Conservation (phyloP, 2,113 vertebrate species). For the Microcebus ravelobensis region DNA sequence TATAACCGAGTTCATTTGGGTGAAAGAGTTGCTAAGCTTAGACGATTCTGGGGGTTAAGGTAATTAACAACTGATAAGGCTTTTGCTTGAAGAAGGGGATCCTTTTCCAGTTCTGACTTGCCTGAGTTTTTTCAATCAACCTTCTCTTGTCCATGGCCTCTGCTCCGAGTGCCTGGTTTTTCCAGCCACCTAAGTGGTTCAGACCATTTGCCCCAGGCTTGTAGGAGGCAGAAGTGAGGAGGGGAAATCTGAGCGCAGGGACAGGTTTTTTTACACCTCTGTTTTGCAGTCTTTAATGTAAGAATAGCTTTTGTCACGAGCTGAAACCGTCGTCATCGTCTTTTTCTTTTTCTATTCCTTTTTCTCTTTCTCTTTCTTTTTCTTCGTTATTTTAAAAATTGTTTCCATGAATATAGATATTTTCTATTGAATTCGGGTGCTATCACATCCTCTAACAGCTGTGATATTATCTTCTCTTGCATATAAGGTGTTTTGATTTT, state of each 20-base stretch:
- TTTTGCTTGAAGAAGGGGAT: neutral
- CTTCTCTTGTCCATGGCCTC: slow-evolving; percentile 41
- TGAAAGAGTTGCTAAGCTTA: slow-evolving; percentile 59
- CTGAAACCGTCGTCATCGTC: neutral
- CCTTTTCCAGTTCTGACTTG: slow-evolving; percentile 42
- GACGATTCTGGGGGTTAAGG: slow-evolving; percentile 25
- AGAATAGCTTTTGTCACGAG: slow-evolving; percentile 19
- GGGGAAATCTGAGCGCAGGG: neutral
- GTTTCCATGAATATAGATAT: slow-evolving; percentile 43
- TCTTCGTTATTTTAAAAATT: neutral
- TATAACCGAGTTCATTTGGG: neutral
- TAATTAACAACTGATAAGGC: slow-evolving; percentile 56
- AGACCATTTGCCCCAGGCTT: neutral
- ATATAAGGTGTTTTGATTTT: slow-evolving; percentile 40
- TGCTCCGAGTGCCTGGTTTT: neutral
- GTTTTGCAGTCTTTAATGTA: slow-evolving; percentile 28
- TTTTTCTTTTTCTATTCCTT: neutral
- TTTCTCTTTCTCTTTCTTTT: too few relatives aligned
- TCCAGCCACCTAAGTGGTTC: slow-evolving; percentile 10
- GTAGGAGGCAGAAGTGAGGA: neutral
- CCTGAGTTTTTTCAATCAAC: slow-evolving; percentile 39
- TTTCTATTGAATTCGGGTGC: slow-evolving; percentile 15
- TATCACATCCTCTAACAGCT: slow-evolving; percentile 27
- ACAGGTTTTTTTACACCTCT: slow-evolving; percentile 33
- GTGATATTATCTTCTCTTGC: slow-evolving; percentile 20